Evolutionary conservation across 2,888 invertebrate genomes (phyloP).

Genomic region (Cerceris ruficornis): DNA sequence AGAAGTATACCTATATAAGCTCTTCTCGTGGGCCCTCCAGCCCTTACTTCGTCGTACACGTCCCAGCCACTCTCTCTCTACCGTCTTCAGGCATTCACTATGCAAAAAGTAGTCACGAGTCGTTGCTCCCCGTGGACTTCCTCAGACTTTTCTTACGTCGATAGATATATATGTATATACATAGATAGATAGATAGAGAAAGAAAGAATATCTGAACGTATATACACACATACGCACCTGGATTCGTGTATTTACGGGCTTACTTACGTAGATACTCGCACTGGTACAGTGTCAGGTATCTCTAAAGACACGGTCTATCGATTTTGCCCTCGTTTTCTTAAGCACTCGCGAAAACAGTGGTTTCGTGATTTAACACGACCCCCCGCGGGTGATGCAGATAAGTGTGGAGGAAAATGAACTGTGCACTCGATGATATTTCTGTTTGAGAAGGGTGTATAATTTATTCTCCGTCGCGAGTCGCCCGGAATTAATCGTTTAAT

Average conservation of each 20-base stretch:
- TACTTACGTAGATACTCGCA: constrained; percentile 2
- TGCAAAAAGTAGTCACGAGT: constrained; percentile 74
- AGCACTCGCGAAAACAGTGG: constrained; percentile 26
- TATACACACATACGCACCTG: constrained; percentile 1
- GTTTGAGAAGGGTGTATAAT: no score
- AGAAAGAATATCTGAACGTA: neutral
- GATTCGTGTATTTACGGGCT: constrained; percentile 5
- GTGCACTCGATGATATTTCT: no score
- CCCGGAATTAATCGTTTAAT: no score
- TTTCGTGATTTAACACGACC: constrained; percentile 30
- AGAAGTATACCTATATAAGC: constrained; percentile 51
- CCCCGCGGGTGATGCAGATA: neutral
- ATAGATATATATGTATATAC: constrained; percentile 16
- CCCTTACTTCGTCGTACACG: constrained; percentile 44
- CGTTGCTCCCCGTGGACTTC: constrained; percentile 70
- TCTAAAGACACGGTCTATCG: constrained; percentile 37
- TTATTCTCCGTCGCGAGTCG: no score
- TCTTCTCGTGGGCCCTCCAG: constrained; percentile 56
- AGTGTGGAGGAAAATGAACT: neutral
- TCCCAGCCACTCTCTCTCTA: constrained; percentile 43
- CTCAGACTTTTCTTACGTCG: constrained; percentile 57
- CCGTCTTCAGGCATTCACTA: constrained; percentile 58
- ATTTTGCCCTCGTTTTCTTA: constrained; percentile 41
- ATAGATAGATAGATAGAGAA: neutral
- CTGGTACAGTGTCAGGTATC: constrained; percentile 24